Evolutionary conservation across 2,113 vertebrate species (phyloP).

Genomic region (Oryzias curvinotus): DNA sequence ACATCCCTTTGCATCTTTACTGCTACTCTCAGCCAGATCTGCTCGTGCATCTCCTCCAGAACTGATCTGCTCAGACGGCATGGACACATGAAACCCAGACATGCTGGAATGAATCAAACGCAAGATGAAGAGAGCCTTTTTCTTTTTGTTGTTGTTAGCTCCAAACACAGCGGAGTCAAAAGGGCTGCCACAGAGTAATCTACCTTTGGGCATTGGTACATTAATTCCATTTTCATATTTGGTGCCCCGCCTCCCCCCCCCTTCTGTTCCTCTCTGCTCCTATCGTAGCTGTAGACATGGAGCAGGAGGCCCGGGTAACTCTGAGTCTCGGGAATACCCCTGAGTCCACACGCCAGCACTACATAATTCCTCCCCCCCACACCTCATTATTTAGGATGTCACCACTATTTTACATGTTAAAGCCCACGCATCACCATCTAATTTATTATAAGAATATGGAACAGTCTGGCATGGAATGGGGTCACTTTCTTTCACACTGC

Average conservation of each 20-base stretch:
- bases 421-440: conserved; percentile 77
- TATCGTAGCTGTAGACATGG: conserved; percentile 37
- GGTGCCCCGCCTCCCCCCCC: conserved; percentile 13
- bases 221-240: conserved; percentile 84
- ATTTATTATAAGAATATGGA: conserved; percentile 83
- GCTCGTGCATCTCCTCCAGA: conserved; percentile 31
- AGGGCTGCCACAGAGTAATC: conserved; percentile 75
- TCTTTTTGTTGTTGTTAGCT: conserved; percentile 66
- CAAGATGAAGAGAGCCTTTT: conserved; percentile 71
- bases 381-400: conserved; percentile 87
- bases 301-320: conserved; percentile 52
- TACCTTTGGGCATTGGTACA: conserved; percentile 79
- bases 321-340: conserved; percentile 73
- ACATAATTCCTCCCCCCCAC: conserved; percentile 72
- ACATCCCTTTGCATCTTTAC: conserved; percentile 52
- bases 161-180: conserved; percentile 67
- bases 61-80: conserved; percentile 45
- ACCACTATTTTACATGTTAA: conserved; percentile 86
- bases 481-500: conserved; percentile 73
- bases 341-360: conserved; percentile 63
- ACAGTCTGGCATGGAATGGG: conserved; percentile 74
- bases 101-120: conserved; percentile 50
- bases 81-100: conserved; percentile 18
- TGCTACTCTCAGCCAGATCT: conserved; percentile 38
- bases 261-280: conserved; percentile 19